Conservation (phyloP, 2,797 vertebrate genomes). For the Chelonia mydas region DNA sequence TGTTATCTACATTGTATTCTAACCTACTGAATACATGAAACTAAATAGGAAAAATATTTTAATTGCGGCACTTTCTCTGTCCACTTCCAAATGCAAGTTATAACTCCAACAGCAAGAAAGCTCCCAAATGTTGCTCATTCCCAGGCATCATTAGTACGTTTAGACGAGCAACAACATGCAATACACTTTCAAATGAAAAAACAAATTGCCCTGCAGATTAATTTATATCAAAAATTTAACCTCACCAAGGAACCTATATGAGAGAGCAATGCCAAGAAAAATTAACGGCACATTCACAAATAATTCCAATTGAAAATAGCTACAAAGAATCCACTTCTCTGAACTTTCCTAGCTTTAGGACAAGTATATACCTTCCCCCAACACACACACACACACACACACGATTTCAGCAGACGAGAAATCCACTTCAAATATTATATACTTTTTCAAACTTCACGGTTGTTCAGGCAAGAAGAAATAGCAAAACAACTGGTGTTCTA, state of each 20-base stretch:
- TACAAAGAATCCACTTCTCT: slow-evolving; percentile 23
- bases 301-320: neutral
- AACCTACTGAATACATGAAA: slow-evolving; percentile 10
- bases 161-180: neutral
- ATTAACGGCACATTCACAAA: slow-evolving; percentile 32
- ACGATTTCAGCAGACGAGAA: slow-evolving; percentile 45
- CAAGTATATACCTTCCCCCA: slow-evolving; percentile 50
- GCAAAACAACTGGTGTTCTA: slow-evolving; percentile 39
- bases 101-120: neutral
- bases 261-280: slow-evolving; percentile 36
- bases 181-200: neutral
- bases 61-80: neutral
- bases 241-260: slow-evolving; percentile 24
- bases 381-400: neutral
- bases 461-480: slow-evolving; percentile 57
- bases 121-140: neutral
- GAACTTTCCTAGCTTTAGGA: slow-evolving; percentile 48
- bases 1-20: neutral
- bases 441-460: slow-evolving; percentile 62
- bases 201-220: neutral
- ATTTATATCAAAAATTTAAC: neutral
- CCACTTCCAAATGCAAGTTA: rapidly evolving
- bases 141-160: slow-evolving; percentile 11
- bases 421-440: slow-evolving; percentile 54
- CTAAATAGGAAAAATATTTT: neutral